A percentile compares a stretch with the other conserved stretches of the same genome.
Evolutionary conservation across 2,113 vertebrate genomes (phyloP).

Genomic region (Platycercus adscitus): DNA sequence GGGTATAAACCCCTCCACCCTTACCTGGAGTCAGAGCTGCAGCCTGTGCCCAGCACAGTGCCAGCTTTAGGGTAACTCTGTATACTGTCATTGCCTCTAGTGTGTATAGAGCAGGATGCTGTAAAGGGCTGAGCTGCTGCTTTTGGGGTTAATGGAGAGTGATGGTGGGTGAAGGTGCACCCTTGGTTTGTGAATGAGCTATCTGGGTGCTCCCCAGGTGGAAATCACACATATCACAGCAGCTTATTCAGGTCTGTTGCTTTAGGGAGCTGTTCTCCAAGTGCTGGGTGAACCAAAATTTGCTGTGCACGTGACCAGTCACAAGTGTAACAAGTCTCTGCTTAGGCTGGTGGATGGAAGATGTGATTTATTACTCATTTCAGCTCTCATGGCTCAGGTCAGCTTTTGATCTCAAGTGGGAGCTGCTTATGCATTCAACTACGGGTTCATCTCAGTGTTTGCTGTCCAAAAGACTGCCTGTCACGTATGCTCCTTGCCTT

Average conservation of each 20-base stretch:
- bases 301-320: accelerated
- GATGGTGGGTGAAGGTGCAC: neutral
- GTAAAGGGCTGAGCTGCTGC: neutral
- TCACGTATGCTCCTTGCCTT: accelerated
- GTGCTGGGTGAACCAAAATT: neutral
- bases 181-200: neutral
- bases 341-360: neutral
- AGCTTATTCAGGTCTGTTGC: neutral
- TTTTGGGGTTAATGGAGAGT: neutral
- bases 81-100: accelerated
- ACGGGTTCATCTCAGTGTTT: neutral
- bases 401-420: neutral
- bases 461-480: neutral
- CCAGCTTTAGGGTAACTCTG: neutral
- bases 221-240: accelerated
- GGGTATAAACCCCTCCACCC: neutral
- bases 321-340: accelerated
- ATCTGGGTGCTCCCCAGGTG: neutral
- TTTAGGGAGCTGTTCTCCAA: neutral
- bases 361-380: neutral
- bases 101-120: neutral
- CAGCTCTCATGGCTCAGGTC: neutral
- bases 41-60: too few species aligned
- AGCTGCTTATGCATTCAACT: neutral
- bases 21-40: neutral